Evolutionary conservation across 2,113 vertebrate species (phyloP), one percentile per base, ranked within the genome.

Genomic region (Rynchops niger): DNA sequence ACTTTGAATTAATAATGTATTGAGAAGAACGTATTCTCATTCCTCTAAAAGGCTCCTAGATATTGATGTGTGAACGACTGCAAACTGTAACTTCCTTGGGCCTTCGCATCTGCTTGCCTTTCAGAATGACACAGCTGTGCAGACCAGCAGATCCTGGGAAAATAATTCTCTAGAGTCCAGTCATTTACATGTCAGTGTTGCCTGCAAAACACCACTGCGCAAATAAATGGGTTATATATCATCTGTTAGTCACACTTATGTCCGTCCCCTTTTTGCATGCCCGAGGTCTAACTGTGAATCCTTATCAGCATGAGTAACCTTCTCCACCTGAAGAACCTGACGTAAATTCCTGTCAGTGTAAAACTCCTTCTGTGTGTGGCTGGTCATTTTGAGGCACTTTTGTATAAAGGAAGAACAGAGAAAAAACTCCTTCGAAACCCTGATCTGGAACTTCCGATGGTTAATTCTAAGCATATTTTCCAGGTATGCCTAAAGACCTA

Each of bases 1-100:
- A 59, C 9, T 78, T 5, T 74, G 32, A 63, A 55, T 76, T 50
- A 81, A 0, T n/a, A 66, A 74, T 0, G 1, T 25, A 58, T 0
- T 66, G 30, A 73, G 8, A 81, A 43, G 45, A 34, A 36, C 1
- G 1, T 36, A 32, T 8, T 85, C 43, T 58, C 43, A 56, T 43
- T 80, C 40, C 34, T 73, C 43, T 52, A 62, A 27, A 36, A 95
- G 53, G 18, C 7, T 80, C 47, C 45, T 81, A 40, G 27, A 29
- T 23, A 50, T 0, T 45, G 23, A 38, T 14, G 27, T 7, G 6
- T 38, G 32, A 86, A 59, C 53, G 52, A 70, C 8, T n/a, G 32
- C 36, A 82, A 50, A 82, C 19, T 17, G 3, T 40, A 71, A 62
- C 69, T 53, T 89, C 38, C 42, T 17, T 9, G 12, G 59, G 59